A percentile compares a stretch with the other conserved stretches of the same genome.
phyloP scores from a whole-genome alignment of 2,113 vertebrate genomes.

The Paedocypris sp. region DNA sequence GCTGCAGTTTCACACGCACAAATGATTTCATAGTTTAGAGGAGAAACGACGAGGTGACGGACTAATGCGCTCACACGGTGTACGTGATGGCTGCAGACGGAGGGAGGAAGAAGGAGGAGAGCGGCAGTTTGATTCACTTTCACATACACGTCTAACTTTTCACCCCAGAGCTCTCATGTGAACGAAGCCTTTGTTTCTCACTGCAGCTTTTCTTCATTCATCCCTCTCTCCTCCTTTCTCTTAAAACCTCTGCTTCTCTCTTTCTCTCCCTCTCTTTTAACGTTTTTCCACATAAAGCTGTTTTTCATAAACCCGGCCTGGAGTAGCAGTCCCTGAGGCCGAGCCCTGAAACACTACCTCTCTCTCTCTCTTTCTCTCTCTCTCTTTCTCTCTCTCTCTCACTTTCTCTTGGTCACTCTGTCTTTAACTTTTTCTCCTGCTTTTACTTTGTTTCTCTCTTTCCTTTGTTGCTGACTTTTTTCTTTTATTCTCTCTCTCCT shows the following conservation, averaged over 20 bases:
- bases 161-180: background rate
- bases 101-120: no score
- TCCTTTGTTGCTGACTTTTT: no score
- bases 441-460: no score
- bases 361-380: conserved; percentile 27
- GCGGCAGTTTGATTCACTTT: background rate
- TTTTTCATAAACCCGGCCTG: conserved; percentile 71
- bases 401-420: no score
- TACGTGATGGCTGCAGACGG: no score
- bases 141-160: background rate
- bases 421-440: no score
- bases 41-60: no score
- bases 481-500: no score
- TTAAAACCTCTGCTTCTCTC: background rate
- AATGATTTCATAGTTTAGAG: no score
- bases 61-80: no score
- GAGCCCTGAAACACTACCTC: conserved; percentile 60
- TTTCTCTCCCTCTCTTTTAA: conserved; percentile 37
- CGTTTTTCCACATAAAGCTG: conserved; percentile 71
- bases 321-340: conserved; percentile 65
- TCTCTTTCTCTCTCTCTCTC: conserved; percentile 11
- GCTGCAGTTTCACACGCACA: no score
- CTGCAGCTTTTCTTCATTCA: background rate
- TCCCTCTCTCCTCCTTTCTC: no score
- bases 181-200: conserved; percentile 13